Evolutionary conservation across 2,888 invertebrate genomes (phyloP).

Genomic region (Nemoura dubitans): DNA sequence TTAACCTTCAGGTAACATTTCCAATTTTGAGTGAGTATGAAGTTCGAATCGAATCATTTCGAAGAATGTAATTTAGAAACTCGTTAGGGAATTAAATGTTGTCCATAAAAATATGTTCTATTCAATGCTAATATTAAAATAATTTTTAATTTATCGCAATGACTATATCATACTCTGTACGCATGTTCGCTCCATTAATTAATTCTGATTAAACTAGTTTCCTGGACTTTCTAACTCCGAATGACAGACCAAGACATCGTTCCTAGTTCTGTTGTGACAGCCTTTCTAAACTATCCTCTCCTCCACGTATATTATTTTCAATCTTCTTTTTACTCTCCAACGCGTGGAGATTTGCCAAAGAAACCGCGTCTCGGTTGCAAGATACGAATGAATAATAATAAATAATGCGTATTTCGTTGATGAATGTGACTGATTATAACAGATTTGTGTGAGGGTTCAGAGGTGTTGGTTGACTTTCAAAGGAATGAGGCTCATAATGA

Average conservation of each 20-base stretch:
- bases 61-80: background rate
- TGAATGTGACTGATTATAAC: slow-evolving; percentile 19
- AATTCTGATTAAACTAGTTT: background rate
- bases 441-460: background rate
- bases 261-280: slow-evolving; percentile 28
- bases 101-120: background rate
- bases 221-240: background rate
- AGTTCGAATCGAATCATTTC: background rate
- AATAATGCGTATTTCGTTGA: slow-evolving; percentile 26
- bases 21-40: background rate
- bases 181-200: background rate
- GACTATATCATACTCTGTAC: background rate
- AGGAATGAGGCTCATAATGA: background rate
- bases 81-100: background rate
- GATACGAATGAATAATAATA: slow-evolving; percentile 8
- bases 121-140: background rate
- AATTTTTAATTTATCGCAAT: background rate
- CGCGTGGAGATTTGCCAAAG: slow-evolving; percentile 35
- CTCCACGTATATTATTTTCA: slow-evolving; percentile 3
- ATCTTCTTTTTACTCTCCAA: background rate
- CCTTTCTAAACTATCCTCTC: slow-evolving; percentile 34
- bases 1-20: background rate
- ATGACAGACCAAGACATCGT: slow-evolving; percentile 16
- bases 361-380: background rate
- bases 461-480: slow-evolving; percentile 15